Conservation (phyloP, 1,140 invertebrate genomes). For the Lordiphosa stackelbergi region DNA sequence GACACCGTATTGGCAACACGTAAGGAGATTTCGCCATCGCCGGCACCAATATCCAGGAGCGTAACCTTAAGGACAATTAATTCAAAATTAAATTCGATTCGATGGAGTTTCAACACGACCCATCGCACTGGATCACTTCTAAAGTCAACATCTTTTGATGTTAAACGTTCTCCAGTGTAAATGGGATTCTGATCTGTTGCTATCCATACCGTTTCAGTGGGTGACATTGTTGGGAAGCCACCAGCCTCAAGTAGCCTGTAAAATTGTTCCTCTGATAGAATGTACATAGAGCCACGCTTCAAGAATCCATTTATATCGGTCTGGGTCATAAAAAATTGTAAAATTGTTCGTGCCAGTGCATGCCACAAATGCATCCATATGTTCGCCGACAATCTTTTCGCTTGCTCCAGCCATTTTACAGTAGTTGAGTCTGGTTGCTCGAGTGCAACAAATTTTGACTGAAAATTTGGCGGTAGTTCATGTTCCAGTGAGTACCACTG, state of each 20-base stretch:
- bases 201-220: slow-evolving; percentile 34
- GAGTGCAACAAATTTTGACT: slow-evolving; percentile 80
- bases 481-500: slow-evolving; percentile 81
- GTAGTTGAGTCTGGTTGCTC: slow-evolving; percentile 82
- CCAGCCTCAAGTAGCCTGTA: slow-evolving; percentile 78
- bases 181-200: background rate
- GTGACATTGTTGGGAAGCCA: slow-evolving; percentile 46
- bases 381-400: slow-evolving; percentile 83
- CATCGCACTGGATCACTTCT: too few species aligned
- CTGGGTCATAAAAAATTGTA: slow-evolving; percentile 86
- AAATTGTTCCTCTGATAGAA: slow-evolving; percentile 88
- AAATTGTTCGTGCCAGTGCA: slow-evolving; percentile 81
- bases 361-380: slow-evolving; percentile 86
- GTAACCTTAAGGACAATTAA: slow-evolving; percentile 31
- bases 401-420: slow-evolving; percentile 82
- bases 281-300: slow-evolving; percentile 93
- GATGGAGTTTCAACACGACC: too few species aligned
- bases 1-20: slow-evolving; percentile 79
- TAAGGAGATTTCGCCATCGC: slow-evolving; percentile 90
- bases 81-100: background rate
- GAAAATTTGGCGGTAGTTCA: slow-evolving; percentile 62
- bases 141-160: too few species aligned
- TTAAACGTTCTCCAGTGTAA: too few species aligned
- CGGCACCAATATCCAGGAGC: slow-evolving; percentile 91
- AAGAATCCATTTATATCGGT: slow-evolving; percentile 88